Conservation (phyloP, 2,888 invertebrate species). For the Diplazon laetatorius region DNA sequence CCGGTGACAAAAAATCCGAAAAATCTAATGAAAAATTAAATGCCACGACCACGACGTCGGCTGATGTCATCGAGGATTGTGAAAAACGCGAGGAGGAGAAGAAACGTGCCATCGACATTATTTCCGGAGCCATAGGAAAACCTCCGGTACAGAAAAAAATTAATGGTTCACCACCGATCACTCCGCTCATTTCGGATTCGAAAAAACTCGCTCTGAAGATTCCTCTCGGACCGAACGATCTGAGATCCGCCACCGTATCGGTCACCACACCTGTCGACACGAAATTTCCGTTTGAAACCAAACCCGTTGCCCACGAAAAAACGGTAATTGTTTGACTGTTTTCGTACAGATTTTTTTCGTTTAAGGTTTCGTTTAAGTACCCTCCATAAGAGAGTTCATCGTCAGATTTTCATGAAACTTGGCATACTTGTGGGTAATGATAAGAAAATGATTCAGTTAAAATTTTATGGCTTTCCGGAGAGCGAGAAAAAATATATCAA, state of each 20-base stretch:
- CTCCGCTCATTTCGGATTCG: conserved; percentile 76
- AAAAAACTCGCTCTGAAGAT: conserved; percentile 78
- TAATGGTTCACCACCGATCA: conserved; percentile 78
- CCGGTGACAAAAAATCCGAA: conserved; percentile 76
- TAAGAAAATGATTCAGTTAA: no score
- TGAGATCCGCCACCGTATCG: conserved; percentile 79
- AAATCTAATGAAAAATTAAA: conserved; percentile 73
- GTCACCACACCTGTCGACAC: conserved; percentile 80
- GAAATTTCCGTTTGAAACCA: conserved; percentile 76
- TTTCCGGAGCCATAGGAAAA: conserved; percentile 78
- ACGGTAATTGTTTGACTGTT: conserved; percentile 67
- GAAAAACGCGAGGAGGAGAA: conserved; percentile 76
- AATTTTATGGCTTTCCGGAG: no score
- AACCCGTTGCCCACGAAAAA: conserved; percentile 69
- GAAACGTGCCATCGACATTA: conserved; percentile 78
- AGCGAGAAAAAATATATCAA: no score
- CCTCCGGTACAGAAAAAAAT: conserved; percentile 74
- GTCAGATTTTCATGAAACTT: no score
- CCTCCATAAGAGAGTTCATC: no score
- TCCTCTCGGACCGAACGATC: conserved; percentile 79
- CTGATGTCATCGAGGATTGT: conserved; percentile 67
- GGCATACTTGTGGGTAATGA: no score
- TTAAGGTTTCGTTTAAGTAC: no score
- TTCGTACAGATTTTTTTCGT: no score
- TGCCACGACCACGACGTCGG: conserved; percentile 55